phyloP scores from a whole-genome alignment of 2,797 vertebrate species.

The Rhinatrema bivittatum region DNA sequence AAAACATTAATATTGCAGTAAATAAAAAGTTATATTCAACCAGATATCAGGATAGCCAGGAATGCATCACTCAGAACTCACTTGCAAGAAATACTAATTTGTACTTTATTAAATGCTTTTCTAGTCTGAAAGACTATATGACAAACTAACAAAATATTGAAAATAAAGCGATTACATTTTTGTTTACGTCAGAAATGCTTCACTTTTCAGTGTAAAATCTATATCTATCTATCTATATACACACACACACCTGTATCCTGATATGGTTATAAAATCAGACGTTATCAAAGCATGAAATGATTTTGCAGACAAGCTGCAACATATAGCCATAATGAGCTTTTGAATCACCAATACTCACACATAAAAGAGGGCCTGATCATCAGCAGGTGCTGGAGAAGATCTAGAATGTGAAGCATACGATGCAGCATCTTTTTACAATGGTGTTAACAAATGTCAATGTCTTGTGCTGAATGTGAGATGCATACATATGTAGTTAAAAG shows the following conservation, averaged over 20 bases:
- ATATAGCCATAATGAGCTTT: slow-evolving; percentile 54
- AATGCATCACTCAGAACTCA: not conserved
- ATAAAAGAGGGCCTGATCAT: slow-evolving; percentile 90
- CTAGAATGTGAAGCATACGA: slow-evolving; percentile 88
- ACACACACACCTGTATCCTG: slow-evolving; percentile 37
- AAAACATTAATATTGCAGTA: slow-evolving; percentile 9
- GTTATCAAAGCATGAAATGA: slow-evolving; percentile 49
- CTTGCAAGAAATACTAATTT: not conserved
- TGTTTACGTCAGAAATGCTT: slow-evolving; percentile 9
- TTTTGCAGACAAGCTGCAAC: slow-evolving; percentile 58
- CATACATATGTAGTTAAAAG: slow-evolving; percentile 46
- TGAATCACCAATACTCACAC: slow-evolving; percentile 91
- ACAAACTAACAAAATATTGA: slow-evolving; percentile 23
- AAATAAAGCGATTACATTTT: too few relatives aligned
- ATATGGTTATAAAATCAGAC: slow-evolving; percentile 36
- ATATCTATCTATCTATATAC: not conserved
- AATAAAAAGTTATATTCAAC: slow-evolving; percentile 37
- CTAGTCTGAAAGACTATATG: slow-evolving; percentile 10
- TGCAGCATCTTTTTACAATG: slow-evolving; percentile 76
- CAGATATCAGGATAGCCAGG: slow-evolving; percentile 30
- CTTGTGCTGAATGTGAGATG: slow-evolving; percentile 58
- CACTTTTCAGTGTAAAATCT: not conserved
- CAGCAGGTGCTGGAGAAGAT: slow-evolving; percentile 90
- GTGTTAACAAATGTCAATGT: slow-evolving; percentile 67
- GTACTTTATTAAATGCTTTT: too few relatives aligned